Percentiles rank a stretch among this genome's conserved stretches.
phyloP scores from a whole-genome alignment of 1,140 invertebrate species.

The Ostrea edulis region DNA sequence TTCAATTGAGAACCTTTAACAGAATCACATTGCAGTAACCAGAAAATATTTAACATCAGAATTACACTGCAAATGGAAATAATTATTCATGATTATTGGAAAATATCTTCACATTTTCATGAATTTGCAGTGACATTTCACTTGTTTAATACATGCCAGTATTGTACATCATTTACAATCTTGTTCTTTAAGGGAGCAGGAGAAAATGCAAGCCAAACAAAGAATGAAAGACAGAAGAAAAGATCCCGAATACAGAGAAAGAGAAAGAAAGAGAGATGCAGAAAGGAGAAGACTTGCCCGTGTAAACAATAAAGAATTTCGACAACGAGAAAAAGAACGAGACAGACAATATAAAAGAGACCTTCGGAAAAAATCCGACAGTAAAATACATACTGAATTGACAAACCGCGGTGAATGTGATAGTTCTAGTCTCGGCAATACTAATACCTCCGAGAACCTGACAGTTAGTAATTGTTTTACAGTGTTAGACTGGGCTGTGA shows the following conservation, averaged over 20 bases:
- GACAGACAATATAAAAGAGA: slow-evolving; percentile 46
- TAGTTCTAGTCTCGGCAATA: neutral
- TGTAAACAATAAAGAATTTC: slow-evolving; percentile 38
- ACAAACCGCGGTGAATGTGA: neutral
- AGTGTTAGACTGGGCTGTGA: slow-evolving; percentile 17
- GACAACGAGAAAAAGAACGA: slow-evolving; percentile 44
- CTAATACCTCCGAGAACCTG: neutral
- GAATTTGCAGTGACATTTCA: no score
- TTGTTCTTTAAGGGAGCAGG: slow-evolving; percentile 47
- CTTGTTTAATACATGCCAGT: no score
- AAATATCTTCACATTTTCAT: no score
- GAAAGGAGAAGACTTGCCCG: slow-evolving; percentile 36
- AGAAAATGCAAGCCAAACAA: slow-evolving; percentile 46
- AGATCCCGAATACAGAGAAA: slow-evolving; percentile 47
- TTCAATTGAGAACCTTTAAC: no score
- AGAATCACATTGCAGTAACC: no score
- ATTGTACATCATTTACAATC: no score
- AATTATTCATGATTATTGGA: no score
- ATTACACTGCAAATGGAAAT: no score
- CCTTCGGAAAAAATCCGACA: neutral
- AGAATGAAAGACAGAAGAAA: slow-evolving; percentile 47
- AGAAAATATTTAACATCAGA: no score
- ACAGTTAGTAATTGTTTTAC: slow-evolving; percentile 25
- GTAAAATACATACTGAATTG: neutral
- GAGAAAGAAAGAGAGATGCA: slow-evolving; percentile 40